Evolutionary conservation across 2,888 invertebrate species (phyloP).

Genomic region (Callimorpha dominula): DNA sequence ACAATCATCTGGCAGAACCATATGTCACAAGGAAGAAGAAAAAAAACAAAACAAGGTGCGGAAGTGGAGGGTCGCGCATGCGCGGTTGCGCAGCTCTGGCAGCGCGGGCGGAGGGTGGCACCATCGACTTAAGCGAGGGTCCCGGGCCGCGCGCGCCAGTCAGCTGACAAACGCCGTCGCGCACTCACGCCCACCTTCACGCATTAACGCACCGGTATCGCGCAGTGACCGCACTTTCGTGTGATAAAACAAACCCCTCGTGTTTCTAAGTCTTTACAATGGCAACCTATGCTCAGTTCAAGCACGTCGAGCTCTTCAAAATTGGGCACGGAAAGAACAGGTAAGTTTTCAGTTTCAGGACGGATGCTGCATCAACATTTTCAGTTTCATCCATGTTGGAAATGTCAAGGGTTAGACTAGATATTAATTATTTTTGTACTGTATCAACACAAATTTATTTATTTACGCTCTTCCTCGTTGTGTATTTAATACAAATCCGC

Average conservation of each 20-base stretch:
- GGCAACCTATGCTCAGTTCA: conserved; percentile 97
- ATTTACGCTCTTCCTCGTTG: background rate
- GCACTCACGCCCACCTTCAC: conserved; percentile 63
- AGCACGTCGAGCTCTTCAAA: conserved; percentile 97
- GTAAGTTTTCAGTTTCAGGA: conserved; percentile 79
- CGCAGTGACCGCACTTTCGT: conserved; percentile 68
- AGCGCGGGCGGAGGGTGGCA: conserved; percentile 82
- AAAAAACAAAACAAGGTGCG: conserved; percentile 65
- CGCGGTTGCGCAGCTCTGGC: conserved; percentile 76
- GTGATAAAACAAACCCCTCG: conserved; percentile 63
- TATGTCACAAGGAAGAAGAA: conserved; percentile 55
- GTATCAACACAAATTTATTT: background rate
- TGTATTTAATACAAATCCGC: too few relatives aligned
- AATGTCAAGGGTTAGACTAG: conserved; percentile 48
- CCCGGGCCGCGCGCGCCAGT: conserved; percentile 82
- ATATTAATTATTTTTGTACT: conserved; percentile 1
- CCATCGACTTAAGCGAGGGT: conserved; percentile 84
- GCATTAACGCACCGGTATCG: conserved; percentile 55
- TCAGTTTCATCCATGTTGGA: conserved; percentile 55
- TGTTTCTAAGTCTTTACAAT: conserved; percentile 78
- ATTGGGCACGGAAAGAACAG: conserved; percentile 97
- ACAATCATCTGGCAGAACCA: conserved; percentile 49
- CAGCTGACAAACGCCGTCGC: conserved; percentile 79
- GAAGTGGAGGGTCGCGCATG: conserved; percentile 63
- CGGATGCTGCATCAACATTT: conserved; percentile 64